These are phyloP conservation scores for Tyto alba DNA, from an alignment of 2,113 vertebrate species.

Conservation along the genomic window DNA sequence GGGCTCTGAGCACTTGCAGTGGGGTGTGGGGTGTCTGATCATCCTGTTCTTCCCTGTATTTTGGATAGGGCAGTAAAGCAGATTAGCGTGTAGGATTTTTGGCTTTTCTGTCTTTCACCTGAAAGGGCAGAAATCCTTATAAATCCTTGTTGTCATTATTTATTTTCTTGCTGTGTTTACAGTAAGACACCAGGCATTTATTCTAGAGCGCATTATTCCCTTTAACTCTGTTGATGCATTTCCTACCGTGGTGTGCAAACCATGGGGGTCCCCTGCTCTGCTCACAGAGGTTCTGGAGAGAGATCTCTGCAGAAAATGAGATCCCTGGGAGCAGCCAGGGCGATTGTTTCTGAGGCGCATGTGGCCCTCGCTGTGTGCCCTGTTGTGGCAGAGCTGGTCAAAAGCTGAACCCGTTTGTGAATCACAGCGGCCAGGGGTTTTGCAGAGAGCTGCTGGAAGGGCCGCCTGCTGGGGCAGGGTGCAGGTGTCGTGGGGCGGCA, in stretches of 20 bases:
- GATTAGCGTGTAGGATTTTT: background rate
- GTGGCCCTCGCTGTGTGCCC: accelerated
- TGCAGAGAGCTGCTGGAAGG: background rate
- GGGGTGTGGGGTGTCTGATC: accelerated
- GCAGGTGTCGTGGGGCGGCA: background rate
- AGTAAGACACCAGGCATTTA: background rate
- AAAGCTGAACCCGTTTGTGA: background rate
- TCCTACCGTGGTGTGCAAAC: background rate
- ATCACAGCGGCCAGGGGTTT: accelerated
- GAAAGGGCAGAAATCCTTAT: background rate
- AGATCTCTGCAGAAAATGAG: background rate
- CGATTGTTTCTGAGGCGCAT: background rate
- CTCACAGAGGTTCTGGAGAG: background rate
- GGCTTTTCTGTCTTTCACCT: background rate
- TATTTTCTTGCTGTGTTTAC: background rate
- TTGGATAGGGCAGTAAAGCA: background rate
- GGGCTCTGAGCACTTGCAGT: background rate
- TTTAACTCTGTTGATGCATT: background rate
- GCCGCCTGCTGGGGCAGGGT: background rate
- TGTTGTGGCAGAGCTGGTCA: background rate
- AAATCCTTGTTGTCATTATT: background rate
- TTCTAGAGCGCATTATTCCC: background rate
- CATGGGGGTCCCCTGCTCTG: background rate
- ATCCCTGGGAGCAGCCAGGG: accelerated
- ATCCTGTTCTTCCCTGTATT: background rate